Evolutionary conservation across 2,113 vertebrate species (phyloP).

Genomic region (Oncorhynchus clarkii): DNA sequence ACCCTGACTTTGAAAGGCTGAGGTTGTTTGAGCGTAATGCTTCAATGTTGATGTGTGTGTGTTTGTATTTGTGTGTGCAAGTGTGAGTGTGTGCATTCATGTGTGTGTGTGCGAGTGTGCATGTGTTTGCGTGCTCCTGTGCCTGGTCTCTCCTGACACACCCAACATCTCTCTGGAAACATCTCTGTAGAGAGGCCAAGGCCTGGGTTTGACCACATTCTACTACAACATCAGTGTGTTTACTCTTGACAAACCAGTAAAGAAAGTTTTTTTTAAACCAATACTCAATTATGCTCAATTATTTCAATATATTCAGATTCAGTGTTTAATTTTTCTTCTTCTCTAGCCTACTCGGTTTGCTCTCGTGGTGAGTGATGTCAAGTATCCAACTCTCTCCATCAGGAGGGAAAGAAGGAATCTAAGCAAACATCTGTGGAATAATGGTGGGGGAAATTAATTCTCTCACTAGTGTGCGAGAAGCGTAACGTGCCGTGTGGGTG

Average conservation of each 20-base stretch:
- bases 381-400: conserved; percentile 60
- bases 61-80: background rate
- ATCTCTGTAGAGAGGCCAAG: too few relatives aligned
- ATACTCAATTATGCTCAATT: conserved; percentile 13
- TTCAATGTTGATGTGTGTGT: background rate
- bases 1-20: background rate
- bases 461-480: conserved; percentile 48
- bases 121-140: background rate
- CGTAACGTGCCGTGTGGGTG: conserved; percentile 56
- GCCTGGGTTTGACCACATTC: too few relatives aligned
- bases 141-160: too few relatives aligned
- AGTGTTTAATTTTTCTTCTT: conserved; percentile 25
- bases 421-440: conserved; percentile 74
- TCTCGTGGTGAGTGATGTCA: conserved; percentile 51
- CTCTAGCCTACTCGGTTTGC: conserved; percentile 41
- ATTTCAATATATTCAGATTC: conserved; percentile 41
- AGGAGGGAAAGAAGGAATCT: conserved; percentile 68
- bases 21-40: background rate
- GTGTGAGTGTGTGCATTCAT: background rate
- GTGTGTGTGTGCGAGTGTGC: conserved; percentile 8
- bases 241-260: too few relatives aligned
- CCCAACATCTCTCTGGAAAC: too few relatives aligned
- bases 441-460: conserved; percentile 70
- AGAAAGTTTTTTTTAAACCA: background rate
- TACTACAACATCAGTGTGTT: too few relatives aligned